Conservation (phyloP, 2,888 invertebrate species). For the Idaea dimidiata region DNA sequence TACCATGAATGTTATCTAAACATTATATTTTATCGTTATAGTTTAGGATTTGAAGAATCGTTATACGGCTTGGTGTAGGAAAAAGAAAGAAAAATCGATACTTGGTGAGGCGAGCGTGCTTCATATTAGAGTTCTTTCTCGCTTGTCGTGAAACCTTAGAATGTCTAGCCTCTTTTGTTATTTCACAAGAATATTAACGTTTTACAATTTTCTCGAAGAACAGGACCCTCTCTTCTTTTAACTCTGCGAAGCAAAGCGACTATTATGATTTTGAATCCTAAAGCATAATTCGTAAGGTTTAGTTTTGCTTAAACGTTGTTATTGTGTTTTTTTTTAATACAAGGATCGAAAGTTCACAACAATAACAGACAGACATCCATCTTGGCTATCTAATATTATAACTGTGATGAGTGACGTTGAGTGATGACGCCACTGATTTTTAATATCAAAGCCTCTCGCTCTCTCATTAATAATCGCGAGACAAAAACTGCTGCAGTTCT, state of each 20-base stretch:
- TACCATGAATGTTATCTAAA: no score
- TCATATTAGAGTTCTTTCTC: no score
- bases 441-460: constrained; percentile 30
- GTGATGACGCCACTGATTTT: constrained; percentile 34
- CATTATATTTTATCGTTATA: no score
- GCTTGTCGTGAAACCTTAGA: no score
- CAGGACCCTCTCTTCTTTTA: neutral
- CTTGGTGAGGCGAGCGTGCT: no score
- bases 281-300: neutral
- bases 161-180: neutral
- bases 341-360: constrained; percentile 25
- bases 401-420: constrained; percentile 34
- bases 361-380: constrained; percentile 36
- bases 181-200: neutral
- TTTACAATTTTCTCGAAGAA: constrained; percentile 2
- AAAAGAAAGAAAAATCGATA: neutral
- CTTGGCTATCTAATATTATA: constrained; percentile 31
- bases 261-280: neutral
- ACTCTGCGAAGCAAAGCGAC: neutral
- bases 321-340: constrained; percentile 31
- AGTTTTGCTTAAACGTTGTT: neutral
- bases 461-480: constrained; percentile 15
- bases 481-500: no score
- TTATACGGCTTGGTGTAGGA: neutral
- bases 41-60: no score